These are phyloP conservation scores for Columba livia DNA, from an alignment of 2,113 vertebrate genomes.

Conservation along the genomic window DNA sequence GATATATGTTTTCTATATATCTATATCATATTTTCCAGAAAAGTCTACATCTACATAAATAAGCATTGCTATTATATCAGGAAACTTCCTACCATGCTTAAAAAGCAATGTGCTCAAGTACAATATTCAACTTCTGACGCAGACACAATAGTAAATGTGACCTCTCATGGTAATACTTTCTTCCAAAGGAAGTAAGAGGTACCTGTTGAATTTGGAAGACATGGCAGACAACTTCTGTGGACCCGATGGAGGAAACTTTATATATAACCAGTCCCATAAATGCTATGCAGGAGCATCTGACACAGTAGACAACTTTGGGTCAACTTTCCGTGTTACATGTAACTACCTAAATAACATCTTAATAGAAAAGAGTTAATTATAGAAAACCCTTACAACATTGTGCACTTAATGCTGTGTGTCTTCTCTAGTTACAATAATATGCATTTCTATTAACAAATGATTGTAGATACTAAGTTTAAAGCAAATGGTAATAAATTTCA, in stretches of 20 bases:
- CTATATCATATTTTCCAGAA: constrained; percentile 8
- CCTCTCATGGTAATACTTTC: constrained; percentile 18
- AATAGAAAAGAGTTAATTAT: constrained; percentile 36
- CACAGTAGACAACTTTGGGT: constrained; percentile 16
- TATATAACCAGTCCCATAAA: not conserved
- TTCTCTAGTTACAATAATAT: not conserved
- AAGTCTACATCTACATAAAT: constrained; percentile 22
- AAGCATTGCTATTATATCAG: not conserved
- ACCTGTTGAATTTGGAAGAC: constrained; percentile 51
- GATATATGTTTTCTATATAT: constrained; percentile 46
- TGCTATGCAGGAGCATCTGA: constrained; percentile 29
- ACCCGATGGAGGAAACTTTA: not conserved
- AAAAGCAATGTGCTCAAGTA: constrained; percentile 59
- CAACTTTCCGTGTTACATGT: not conserved
- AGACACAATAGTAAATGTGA: constrained; percentile 25
- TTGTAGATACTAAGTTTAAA: constrained; percentile 38
- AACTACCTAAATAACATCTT: constrained; percentile 5
- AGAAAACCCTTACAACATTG: constrained; percentile 32
- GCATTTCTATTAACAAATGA: constrained; percentile 2
- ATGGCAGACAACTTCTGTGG: not conserved
- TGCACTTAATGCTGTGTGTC: not conserved
- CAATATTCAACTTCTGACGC: constrained; percentile 57
- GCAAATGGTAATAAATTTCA: constrained; percentile 1
- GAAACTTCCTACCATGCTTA: constrained; percentile 24
- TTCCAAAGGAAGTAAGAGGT: constrained; percentile 50